Evolutionary conservation across 2,888 invertebrate genomes (phyloP), one percentile per base, ranked within the genome.

Genomic region (Melieria crassipennis): DNA sequence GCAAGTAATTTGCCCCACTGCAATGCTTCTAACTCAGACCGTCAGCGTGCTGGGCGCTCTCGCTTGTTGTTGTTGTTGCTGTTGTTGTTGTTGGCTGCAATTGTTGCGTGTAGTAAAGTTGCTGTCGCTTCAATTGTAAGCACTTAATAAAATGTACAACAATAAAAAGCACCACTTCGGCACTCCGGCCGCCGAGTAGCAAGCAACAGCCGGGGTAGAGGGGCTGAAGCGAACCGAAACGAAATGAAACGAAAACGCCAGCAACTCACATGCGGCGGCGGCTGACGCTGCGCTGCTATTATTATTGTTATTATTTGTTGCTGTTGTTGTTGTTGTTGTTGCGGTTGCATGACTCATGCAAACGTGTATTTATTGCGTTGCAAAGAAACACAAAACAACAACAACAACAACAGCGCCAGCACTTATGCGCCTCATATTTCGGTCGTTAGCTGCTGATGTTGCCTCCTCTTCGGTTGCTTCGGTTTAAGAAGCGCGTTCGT

Each of bases 61-160:
- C 30, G 30, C 30, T 30, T 30, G 30, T 30, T 30, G 30, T 30
- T 30, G 30, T 30, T 30, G 16, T 16, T 16, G 16, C 2, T 16
- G 16, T 2, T 16, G 46, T 47, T 47, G 43, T 16, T 47, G 62
- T 62, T 47, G 45, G 64, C 45, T 55, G 30, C 45, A 65, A 65
- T 65, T 65, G 52, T 65, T 65, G 64, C 64, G 64, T 65, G 64
- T 43, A 42, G 64, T 64, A 55, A 62, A 52, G 43, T n/a, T 47
- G 57, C 47, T 47, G 57, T 46, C 58, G 57, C 57, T 42, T 58
- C 66, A 66, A 66, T 66, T 58, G 57, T 58, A 57, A 66, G 58
- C 58, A 58, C 57, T 66, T 66, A 58, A 66, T 66, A 58, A 58
- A 58, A 66, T 66, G 48, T 58, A 65, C 56, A 57, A 69, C 68